Percentiles rank a stretch among this genome's conserved stretches.
phyloP scores from a whole-genome alignment of 2,113 vertebrate genomes.

The Albula goreensis region DNA sequence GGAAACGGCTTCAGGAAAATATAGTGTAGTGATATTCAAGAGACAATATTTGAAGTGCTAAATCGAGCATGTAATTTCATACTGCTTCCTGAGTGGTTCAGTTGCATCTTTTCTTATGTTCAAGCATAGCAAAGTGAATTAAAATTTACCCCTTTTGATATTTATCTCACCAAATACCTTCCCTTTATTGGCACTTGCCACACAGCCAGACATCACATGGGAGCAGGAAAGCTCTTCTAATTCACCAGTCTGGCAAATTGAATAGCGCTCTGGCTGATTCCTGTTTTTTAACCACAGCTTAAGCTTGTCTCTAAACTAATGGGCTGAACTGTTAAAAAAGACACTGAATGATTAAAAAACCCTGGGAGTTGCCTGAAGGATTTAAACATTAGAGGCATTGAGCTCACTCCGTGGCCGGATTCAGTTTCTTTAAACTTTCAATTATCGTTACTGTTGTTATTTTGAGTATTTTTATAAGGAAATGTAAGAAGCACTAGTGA shows the following conservation, averaged over 20 bases:
- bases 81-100: slow-evolving; percentile 11
- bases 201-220: slow-evolving; percentile 9
- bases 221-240: slow-evolving; percentile 6
- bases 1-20: slow-evolving; percentile 1
- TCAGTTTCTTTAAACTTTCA: slow-evolving; percentile 66
- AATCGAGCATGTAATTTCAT: slow-evolving; percentile 5
- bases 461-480: slow-evolving; percentile 62
- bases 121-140: background rate
- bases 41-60: background rate
- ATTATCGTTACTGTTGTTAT: slow-evolving; percentile 52
- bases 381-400: slow-evolving; percentile 40
- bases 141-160: background rate
- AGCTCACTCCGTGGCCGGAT: slow-evolving; percentile 39
- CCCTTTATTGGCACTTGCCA: slow-evolving; percentile 2
- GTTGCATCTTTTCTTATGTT: background rate
- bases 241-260: slow-evolving; percentile 48
- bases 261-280: slow-evolving; percentile 42
- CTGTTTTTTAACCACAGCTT: slow-evolving; percentile 55
- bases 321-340: slow-evolving; percentile 32
- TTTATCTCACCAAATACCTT: slow-evolving; percentile 2
- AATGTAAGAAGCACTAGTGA: slow-evolving; percentile 58
- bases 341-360: slow-evolving; percentile 4
- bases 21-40: background rate
- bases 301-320: slow-evolving; percentile 59
- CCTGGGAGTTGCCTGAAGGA: slow-evolving; percentile 31